Evolutionary conservation across 2,888 invertebrate genomes (phyloP).

Genomic region (Emmelina monodactyla): DNA sequence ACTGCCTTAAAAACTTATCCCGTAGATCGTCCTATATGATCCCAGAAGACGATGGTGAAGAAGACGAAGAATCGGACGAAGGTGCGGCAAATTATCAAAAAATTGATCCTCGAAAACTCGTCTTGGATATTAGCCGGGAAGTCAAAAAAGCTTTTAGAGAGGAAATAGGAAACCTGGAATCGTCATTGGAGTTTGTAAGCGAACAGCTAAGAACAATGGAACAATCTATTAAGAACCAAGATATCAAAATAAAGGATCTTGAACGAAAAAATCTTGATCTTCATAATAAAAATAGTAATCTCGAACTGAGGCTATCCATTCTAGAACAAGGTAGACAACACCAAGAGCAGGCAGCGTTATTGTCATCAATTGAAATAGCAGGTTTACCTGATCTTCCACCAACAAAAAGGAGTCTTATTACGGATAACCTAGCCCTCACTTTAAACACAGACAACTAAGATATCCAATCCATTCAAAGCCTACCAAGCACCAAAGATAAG

Average conservation of each 20-base stretch:
- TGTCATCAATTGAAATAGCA: conserved; percentile 8
- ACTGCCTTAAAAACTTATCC: conserved; percentile 8
- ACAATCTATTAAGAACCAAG: conserved; percentile 14
- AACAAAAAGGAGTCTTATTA: conserved; percentile 1
- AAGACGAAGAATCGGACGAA: conserved; percentile 8
- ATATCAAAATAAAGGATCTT: conserved; percentile 12
- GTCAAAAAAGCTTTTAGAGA: conserved; percentile 12
- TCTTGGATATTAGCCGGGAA: conserved; percentile 14
- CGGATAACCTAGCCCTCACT: conserved; percentile 13
- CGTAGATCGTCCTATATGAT: conserved; percentile 12
- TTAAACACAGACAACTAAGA: conserved; percentile 10
- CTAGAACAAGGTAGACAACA: conserved; percentile 13
- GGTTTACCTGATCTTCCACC: conserved; percentile 8
- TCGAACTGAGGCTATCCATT: conserved; percentile 2
- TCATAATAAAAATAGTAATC: conserved; percentile 16
- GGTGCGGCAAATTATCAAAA: neutral
- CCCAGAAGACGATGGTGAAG: conserved; percentile 11
- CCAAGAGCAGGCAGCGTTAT: conserved; percentile 13
- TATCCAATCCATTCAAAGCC: conserved; percentile 3
- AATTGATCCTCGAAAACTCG: conserved; percentile 12
- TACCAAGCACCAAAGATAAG: conserved; percentile 10
- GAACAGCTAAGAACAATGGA: conserved; percentile 14
- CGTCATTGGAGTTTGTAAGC: conserved; percentile 10
- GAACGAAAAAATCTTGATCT: conserved; percentile 15
- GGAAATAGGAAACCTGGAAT: neutral